Evolutionary conservation across 2,888 invertebrate species (phyloP).

Genomic region (Rhyacophila evoluta): DNA sequence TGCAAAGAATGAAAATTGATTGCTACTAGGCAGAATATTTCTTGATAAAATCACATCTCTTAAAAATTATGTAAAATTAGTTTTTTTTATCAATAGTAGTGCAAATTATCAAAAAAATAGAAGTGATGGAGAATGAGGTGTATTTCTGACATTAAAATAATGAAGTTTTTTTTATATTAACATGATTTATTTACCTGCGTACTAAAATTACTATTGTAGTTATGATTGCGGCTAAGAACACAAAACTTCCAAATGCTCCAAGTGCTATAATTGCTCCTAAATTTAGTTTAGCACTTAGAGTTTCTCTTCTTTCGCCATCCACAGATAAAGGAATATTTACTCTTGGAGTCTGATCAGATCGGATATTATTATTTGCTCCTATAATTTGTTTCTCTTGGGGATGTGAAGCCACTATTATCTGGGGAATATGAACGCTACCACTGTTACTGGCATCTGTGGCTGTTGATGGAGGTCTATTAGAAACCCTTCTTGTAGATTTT

Average conservation of each 20-base stretch:
- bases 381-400: constrained; percentile 84
- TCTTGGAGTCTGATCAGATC: constrained; percentile 75
- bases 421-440: constrained; percentile 67
- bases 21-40: neutral
- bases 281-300: constrained; percentile 79
- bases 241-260: constrained; percentile 91
- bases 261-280: constrained; percentile 89
- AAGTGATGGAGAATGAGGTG: neutral
- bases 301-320: constrained; percentile 71
- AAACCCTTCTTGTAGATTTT: constrained; percentile 61
- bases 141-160: neutral
- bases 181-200: constrained; percentile 75
- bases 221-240: constrained; percentile 89
- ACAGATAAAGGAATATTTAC: constrained; percentile 77
- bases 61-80: neutral
- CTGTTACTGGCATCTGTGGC: constrained; percentile 63
- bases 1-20: neutral
- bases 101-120: constrained; percentile 15
- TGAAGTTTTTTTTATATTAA: neutral
- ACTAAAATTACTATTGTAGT: constrained; percentile 90
- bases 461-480: constrained; percentile 58
- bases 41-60: neutral
- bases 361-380: constrained; percentile 69
- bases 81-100: constrained; percentile 4
- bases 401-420: constrained; percentile 75